Percentiles rank a stretch among this genome's conserved stretches.
phyloP scores from a whole-genome alignment of 2,888 invertebrate genomes.

The Galerucella nymphaeae region DNA sequence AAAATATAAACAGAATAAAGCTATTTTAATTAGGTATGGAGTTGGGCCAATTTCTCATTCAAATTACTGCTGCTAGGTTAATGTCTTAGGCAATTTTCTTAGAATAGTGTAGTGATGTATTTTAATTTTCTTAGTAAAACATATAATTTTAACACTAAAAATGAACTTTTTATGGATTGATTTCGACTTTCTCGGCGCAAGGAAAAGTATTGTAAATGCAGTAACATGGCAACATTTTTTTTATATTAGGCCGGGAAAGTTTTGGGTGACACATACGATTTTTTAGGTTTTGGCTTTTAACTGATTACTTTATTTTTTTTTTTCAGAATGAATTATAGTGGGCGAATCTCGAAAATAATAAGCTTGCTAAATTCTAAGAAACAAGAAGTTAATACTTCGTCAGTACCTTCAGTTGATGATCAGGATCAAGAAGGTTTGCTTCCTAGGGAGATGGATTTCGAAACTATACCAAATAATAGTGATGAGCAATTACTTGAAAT shows the following conservation, averaged over 20 bases:
- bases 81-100: too few relatives aligned
- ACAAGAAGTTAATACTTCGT: too few relatives aligned
- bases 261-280: slow-evolving; percentile 2
- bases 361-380: too few relatives aligned
- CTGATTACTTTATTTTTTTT: background rate
- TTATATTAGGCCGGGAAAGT: slow-evolving; percentile 10
- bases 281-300: slow-evolving; percentile 4
- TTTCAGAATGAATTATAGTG: slow-evolving; percentile 1
- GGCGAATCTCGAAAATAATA: background rate
- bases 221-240: slow-evolving; percentile 14
- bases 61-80: too few relatives aligned
- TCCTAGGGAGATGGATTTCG: slow-evolving; percentile 8
- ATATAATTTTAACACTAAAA: too few relatives aligned
- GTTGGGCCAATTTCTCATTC: too few relatives aligned
- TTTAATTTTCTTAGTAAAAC: too few relatives aligned
- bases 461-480: slow-evolving; percentile 9
- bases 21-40: too few relatives aligned
- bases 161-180: too few relatives aligned
- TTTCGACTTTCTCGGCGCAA: slow-evolving; percentile 4
- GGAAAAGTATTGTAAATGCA: slow-evolving; percentile 1
- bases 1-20: background rate
- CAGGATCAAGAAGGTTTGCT: slow-evolving; percentile 8
- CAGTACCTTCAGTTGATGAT: slow-evolving; percentile 1
- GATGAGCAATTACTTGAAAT: slow-evolving; percentile 10
- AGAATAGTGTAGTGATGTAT: too few relatives aligned